Evolutionary conservation across 2,113 vertebrate genomes (phyloP).

Genomic region (Colossoma macropomum): DNA sequence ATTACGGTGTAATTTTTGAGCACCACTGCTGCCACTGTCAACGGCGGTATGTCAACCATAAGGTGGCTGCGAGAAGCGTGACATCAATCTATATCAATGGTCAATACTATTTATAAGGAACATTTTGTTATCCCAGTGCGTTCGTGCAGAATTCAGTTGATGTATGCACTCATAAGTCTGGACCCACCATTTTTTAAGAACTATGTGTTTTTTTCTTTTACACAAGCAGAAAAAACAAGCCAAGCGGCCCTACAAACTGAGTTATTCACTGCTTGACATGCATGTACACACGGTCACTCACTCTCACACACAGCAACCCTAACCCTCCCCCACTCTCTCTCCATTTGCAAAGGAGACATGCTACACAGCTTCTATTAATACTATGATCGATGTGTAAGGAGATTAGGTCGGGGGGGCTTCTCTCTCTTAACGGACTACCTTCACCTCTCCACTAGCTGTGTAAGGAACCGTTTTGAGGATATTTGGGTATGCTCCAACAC

Average conservation of each 20-base stretch:
- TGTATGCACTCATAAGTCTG: no score
- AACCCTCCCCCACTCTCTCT: conserved; percentile 59
- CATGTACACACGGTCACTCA: conserved; percentile 67
- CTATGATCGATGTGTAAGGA: conserved; percentile 66
- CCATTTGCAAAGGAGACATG: conserved; percentile 68
- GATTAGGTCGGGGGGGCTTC: conserved; percentile 65
- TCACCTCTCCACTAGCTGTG: not conserved
- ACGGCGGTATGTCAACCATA: no score
- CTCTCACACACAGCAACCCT: conserved; percentile 63
- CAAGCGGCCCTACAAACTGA: not conserved
- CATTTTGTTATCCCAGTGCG: no score
- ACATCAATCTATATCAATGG: no score
- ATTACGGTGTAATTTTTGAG: no score
- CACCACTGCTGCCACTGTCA: no score
- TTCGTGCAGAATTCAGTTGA: no score
- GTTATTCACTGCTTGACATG: conserved; percentile 19
- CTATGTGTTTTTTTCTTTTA: conserved; percentile 72
- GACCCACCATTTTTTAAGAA: conserved; percentile 32
- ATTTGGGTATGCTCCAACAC: not conserved
- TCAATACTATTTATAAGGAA: no score
- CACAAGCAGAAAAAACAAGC: not conserved
- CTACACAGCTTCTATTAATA: conserved; percentile 69
- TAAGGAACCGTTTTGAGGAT: not conserved
- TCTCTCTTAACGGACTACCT: conserved; percentile 28
- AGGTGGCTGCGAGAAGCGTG: no score